Evolutionary conservation across 2,113 vertebrate genomes (phyloP), one percentile per base, ranked within the genome.

Genomic region (Xiphophorus hellerii): DNA sequence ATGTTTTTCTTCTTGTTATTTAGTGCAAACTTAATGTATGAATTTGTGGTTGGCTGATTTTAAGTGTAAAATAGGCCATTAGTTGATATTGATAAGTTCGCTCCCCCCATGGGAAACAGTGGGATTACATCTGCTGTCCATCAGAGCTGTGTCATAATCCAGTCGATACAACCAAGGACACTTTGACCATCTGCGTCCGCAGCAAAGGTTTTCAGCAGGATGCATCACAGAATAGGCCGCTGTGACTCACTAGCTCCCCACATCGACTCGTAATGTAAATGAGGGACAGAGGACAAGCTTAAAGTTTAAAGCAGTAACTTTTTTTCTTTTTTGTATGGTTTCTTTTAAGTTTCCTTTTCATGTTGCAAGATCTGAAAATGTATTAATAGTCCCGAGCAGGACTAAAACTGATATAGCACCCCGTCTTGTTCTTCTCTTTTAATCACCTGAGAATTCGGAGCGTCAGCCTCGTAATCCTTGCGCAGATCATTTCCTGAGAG

Each of bases 311-410:
- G 29, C 39, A 58, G 35, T 58, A 78, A 71, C 63, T 72, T 71
- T 69, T 69, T 54, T 69, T 62, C 74, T 78, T 61, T 75, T 69
- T 37, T 28, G 22, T 78, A 72, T 81, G 58, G 62, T 74, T 81
- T 81, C 71, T 77, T 71, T 74, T 1, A 77, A 79, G 69, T 73
- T 80, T 89, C 64, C 66, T 73, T 66, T 90, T 88, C 78, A 88
- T 82, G 85, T 87, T 69, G 37, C 30, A 68, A 87, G 86, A 90
- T 92, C 87, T 87, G 42, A 92, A 86, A 87, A 82, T 76, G 70
- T 60, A 54, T 74, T 87, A 87, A 90, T 82, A 62, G 77, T 81
- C 82, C 71, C 70, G 68, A 89, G 73, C 87, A 73, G 2, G 35
- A 82, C 44, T 82, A 66, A 86, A 84, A 85, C 66, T 80, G 74